Conservation (phyloP, 2,113 vertebrate species). For the Hemiprocne comata region DNA sequence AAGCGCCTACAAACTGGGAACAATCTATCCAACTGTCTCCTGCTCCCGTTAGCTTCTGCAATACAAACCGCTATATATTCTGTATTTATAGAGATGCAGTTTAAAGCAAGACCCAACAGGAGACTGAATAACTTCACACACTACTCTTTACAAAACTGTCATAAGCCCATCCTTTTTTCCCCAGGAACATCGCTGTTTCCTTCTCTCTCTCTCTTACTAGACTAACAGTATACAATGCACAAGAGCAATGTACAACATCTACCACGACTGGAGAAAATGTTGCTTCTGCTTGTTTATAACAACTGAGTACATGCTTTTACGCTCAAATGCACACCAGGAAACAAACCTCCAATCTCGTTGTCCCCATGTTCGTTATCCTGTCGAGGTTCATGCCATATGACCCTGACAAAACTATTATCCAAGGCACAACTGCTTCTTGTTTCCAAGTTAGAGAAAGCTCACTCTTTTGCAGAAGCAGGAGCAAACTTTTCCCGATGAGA, state of each 20-base stretch:
- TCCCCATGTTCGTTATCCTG: rapidly evolving
- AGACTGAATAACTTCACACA: not conserved
- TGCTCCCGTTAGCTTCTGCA: rapidly evolving
- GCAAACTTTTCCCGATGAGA: not conserved
- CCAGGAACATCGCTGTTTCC: not conserved
- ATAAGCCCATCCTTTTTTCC: no score
- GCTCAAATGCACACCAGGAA: not conserved
- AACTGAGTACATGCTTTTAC: rapidly evolving
- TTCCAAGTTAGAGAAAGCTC: rapidly evolving
- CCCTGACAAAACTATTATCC: rapidly evolving
- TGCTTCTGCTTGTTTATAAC: rapidly evolving
- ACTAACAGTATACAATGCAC: not conserved
- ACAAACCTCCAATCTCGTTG: rapidly evolving
- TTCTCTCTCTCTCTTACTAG: no score
- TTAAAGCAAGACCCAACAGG: not conserved
- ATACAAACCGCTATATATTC: rapidly evolving
- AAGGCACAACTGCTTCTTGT: rapidly evolving
- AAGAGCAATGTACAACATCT: no score
- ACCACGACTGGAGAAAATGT: not conserved
- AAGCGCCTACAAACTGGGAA: not conserved
- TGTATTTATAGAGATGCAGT: not conserved
- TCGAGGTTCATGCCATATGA: rapidly evolving
- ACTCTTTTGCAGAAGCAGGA: rapidly evolving
- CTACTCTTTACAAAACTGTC: not conserved
- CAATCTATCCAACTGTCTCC: not conserved